Base-by-base conservation (phyloP, 2,113 vertebrate species). In the Siphamia tubifer region DNA sequence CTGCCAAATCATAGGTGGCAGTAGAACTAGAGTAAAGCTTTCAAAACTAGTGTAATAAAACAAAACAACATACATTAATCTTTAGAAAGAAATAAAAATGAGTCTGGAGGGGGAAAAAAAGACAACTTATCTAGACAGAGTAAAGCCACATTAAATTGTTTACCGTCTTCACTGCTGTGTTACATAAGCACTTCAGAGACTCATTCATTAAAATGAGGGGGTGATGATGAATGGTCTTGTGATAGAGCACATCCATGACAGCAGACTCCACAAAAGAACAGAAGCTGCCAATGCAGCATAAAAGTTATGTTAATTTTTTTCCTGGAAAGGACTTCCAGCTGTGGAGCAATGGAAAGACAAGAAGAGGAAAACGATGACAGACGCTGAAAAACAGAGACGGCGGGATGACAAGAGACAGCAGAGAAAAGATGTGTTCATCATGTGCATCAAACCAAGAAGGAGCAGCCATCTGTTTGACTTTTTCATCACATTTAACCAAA, bases 231-330 rank as follows among this genome's bases (percentile, higher is more conserved):
- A 70, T 23, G 55, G 15, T 11, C 9, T 11, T 20, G 30, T 64
- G 51, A 78, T 52, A 38, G 39, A 70, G 39, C 31, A 49, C 44
- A 55, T 68, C 42, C 39, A 44, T 17, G 25, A 77, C 45, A 64
- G 51, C 17, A 57, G 56, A 82, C 67, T 75, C 55, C 66, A 74
- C 60, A 60, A 68, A 66, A 67, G 19, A 13, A 35, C 23, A 6
- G 3, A 23, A 66, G 44, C 47, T 68, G 40, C 57, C 40, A 62
- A 28, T 4, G 36, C 38, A 36, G 21, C 67, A 68, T 54, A 61
- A 62, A 68, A 73, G 3, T 63, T 48, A 38, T 63, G 28, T 38
- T 71, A 1, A n/a, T n/a, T 34, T 73, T 74, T 77, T 77, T n/a
- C 63, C 56, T 67, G 31, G 36, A 24, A 74, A 73, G 43, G 34